These are phyloP conservation scores for Mamestra brassicae DNA, from an alignment of 2,888 invertebrate genomes.

Conservation along the genomic window DNA sequence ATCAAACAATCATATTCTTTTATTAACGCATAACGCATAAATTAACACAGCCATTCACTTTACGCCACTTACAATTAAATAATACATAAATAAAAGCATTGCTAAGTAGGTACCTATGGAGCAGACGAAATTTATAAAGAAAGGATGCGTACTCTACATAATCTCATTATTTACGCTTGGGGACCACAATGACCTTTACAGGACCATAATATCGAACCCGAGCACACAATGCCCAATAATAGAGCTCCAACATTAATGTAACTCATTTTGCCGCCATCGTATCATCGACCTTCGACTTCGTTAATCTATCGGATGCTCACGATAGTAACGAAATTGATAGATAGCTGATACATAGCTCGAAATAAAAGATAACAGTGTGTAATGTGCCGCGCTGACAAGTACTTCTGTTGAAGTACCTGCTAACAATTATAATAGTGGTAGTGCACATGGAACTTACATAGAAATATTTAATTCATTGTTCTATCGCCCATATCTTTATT, in stretches of 20 bases:
- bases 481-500: background rate
- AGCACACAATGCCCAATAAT: background rate
- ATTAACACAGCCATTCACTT: constrained; percentile 54
- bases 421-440: background rate
- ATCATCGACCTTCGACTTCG: constrained; percentile 30
- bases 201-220: background rate
- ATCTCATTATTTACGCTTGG: constrained; percentile 4
- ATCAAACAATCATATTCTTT: constrained; percentile 38
- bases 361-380: constrained; percentile 19
- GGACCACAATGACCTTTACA: background rate
- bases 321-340: constrained; percentile 47
- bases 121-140: constrained; percentile 1
- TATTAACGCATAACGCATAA: constrained; percentile 40
- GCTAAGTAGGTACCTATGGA: background rate
- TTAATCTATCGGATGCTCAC: constrained; percentile 13
- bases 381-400: background rate
- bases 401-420: constrained; percentile 2
- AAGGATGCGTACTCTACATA: constrained; percentile 10
- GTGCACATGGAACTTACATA: background rate
- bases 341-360: constrained; percentile 23
- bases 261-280: background rate
- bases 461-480: constrained; percentile 7
- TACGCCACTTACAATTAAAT: constrained; percentile 23
- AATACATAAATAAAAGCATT: constrained; percentile 28
- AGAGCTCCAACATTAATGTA: background rate